Evolutionary conservation across 2,113 vertebrate genomes (phyloP).

Genomic region (Diglossa brunneiventris): DNA sequence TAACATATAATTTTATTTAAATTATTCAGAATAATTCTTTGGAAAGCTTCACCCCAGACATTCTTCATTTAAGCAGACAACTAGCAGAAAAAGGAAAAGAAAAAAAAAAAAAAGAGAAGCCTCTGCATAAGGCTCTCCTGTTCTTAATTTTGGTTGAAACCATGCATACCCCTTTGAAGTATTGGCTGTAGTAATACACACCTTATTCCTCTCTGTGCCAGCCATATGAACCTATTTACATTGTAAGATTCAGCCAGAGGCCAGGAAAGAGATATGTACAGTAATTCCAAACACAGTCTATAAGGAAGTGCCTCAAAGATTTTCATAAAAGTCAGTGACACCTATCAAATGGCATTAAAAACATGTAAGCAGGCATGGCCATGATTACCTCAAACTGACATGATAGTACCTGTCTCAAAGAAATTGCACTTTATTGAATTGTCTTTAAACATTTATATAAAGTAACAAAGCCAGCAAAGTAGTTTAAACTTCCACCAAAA

Average conservation of each 20-base stretch:
- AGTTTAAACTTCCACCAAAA: slow-evolving; percentile 66
- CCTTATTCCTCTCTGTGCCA: slow-evolving; percentile 62
- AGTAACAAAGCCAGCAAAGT: slow-evolving; percentile 56
- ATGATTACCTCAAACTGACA: slow-evolving; percentile 65
- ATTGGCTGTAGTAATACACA: slow-evolving; percentile 59
- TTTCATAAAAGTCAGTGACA: slow-evolving; percentile 68
- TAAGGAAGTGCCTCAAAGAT: slow-evolving; percentile 67
- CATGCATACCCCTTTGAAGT: slow-evolving; percentile 69
- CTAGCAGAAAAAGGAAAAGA: neutral
- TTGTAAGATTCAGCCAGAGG: slow-evolving; percentile 67
- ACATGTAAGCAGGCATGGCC: slow-evolving; percentile 65
- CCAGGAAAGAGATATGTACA: slow-evolving; percentile 71
- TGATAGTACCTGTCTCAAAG: slow-evolving; percentile 71
- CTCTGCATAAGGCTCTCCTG: slow-evolving; percentile 61
- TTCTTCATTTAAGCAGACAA: slow-evolving; percentile 35
- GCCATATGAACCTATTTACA: slow-evolving; percentile 73
- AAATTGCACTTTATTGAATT: slow-evolving; percentile 56
- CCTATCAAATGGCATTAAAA: slow-evolving; percentile 71
- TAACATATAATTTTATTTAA: neutral
- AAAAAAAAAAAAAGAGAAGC: neutral
- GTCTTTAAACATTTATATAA: slow-evolving; percentile 66
- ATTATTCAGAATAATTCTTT: slow-evolving; percentile 3
- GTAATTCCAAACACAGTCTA: slow-evolving; percentile 70
- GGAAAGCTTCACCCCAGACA: slow-evolving; percentile 42
- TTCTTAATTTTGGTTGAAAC: slow-evolving; percentile 74